Evolutionary conservation across 1,140 invertebrate species (phyloP).

Genomic region (Dendrolimus kikuchii): DNA sequence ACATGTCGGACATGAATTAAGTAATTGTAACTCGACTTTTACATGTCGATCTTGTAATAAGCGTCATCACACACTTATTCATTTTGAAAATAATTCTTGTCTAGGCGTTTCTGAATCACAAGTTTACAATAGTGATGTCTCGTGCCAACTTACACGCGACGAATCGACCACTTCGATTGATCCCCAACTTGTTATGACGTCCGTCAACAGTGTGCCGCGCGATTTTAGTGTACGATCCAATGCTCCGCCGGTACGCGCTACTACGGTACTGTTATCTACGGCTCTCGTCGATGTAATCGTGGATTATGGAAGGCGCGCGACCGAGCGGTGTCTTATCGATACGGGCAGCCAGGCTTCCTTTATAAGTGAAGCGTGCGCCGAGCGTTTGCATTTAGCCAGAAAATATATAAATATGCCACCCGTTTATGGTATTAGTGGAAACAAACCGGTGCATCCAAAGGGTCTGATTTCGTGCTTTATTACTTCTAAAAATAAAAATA

Average conservation of each 20-base stretch:
- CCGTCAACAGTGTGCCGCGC: neutral
- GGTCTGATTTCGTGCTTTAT: too few relatives aligned
- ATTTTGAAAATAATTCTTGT: too few relatives aligned
- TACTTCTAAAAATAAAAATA: too few relatives aligned
- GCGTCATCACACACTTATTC: too few relatives aligned
- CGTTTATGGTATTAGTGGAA: too few relatives aligned
- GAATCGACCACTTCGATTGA: neutral
- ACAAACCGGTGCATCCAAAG: too few relatives aligned
- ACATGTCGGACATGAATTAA: conserved; percentile 1
- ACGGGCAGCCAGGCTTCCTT: conserved; percentile 9
- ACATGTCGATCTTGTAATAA: conserved; percentile 4
- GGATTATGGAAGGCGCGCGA: neutral
- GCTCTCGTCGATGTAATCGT: conserved; percentile 1
- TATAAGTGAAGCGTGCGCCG: conserved; percentile 5
- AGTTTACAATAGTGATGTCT: conserved; percentile 3
- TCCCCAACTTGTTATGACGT: conserved; percentile 4
- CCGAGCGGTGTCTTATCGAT: conserved; percentile 6
- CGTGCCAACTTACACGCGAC: neutral
- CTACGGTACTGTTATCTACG: conserved; percentile 1
- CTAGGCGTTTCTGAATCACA: too few relatives aligned
- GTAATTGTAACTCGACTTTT: conserved; percentile 7
- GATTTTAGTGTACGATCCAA: too few relatives aligned
- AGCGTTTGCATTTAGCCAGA: too few relatives aligned
- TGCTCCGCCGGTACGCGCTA: too few relatives aligned
- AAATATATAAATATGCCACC: too few relatives aligned